These are phyloP conservation scores for Amphiprion percula DNA, from an alignment of 2,113 vertebrate genomes.

Conservation along the genomic window DNA sequence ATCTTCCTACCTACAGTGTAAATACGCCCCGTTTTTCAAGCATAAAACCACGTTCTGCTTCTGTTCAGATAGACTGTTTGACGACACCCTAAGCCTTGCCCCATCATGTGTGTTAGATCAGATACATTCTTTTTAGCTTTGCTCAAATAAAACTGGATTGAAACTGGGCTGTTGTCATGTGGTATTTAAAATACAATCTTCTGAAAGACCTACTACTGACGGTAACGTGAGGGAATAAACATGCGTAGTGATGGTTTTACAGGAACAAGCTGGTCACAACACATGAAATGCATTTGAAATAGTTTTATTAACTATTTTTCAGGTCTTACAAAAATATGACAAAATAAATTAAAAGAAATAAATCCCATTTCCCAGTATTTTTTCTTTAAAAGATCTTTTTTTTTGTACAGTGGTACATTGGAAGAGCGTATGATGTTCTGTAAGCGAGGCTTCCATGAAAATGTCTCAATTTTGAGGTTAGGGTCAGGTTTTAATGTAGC, in stretches of 20 bases:
- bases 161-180: constrained; percentile 50
- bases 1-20: constrained; percentile 39
- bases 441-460: constrained; percentile 77
- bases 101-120: constrained; percentile 56
- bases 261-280: constrained; percentile 26
- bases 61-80: constrained; percentile 70
- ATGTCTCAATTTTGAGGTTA: constrained; percentile 59
- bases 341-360: constrained; percentile 99
- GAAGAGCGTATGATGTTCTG: constrained; percentile 84
- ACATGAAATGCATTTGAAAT: constrained; percentile 79
- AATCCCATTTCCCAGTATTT: constrained; percentile 84
- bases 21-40: constrained; percentile 50
- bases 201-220: too few relatives aligned
- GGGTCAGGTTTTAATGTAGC: constrained; percentile 60
- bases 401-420: constrained; percentile 85
- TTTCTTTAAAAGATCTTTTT: constrained; percentile 76
- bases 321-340: constrained; percentile 99
- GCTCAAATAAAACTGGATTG: constrained; percentile 78
- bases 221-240: background rate
- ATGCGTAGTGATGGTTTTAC: background rate
- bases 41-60: constrained; percentile 50
- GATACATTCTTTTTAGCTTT: constrained; percentile 73
- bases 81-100: constrained; percentile 60
- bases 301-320: constrained; percentile 96
- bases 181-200: constrained; percentile 7